Percentiles rank a stretch among this genome's conserved stretches.
These are phyloP conservation scores for Rhipidura dahli DNA, from an alignment of 2,113 vertebrate species.

Conservation along the genomic window DNA sequence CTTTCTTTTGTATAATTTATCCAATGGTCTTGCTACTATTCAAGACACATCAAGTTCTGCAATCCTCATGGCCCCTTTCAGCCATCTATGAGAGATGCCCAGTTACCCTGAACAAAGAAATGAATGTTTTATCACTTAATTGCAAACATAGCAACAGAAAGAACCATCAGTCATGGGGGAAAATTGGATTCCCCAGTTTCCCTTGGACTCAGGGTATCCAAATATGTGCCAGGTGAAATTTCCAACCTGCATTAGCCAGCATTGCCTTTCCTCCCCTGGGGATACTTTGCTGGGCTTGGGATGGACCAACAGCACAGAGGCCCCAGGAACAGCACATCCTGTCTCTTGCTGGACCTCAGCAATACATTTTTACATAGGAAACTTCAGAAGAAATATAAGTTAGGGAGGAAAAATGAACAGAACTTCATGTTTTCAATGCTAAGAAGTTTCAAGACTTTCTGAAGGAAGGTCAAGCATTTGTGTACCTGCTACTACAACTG, in stretches of 20 bases:
- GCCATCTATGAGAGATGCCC: background rate
- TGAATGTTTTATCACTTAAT: background rate
- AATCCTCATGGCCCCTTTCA: background rate
- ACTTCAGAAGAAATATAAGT: background rate
- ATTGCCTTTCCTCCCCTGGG: background rate
- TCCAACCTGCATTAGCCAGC: background rate
- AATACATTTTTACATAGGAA: background rate
- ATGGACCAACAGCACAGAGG: fast-evolving
- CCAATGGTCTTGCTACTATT: background rate
- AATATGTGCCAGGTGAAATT: background rate
- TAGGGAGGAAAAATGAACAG: background rate
- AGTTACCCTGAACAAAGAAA: background rate
- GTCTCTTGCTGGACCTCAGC: background rate
- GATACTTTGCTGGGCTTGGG: background rate
- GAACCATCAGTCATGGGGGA: background rate
- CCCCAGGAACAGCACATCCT: background rate
- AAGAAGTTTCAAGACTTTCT: background rate
- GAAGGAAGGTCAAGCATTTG: background rate
- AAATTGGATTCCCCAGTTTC: background rate
- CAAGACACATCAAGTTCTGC: background rate
- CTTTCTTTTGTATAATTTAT: background rate
- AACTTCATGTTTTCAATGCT: background rate
- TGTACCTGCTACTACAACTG: background rate
- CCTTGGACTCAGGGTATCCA: background rate
- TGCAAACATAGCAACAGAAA: background rate